Evolutionary conservation across 2,888 invertebrate genomes (phyloP), one percentile per base, ranked within the genome.

Genomic region (Leptopilina syphax): DNA sequence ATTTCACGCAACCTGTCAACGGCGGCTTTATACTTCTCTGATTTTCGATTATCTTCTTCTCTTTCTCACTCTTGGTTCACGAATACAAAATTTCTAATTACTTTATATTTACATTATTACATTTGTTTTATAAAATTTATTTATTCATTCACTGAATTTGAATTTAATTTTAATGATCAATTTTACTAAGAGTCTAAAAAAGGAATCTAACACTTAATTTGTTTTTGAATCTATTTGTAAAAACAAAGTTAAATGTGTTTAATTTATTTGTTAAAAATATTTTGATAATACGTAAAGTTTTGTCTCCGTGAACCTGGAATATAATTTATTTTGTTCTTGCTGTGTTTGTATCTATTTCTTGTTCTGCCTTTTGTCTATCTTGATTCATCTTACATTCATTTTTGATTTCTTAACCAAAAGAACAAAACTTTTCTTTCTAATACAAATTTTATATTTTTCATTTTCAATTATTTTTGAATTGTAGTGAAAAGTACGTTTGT

Each of bases 1-100:
- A 54, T 70, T 70, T 70, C 54, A 70, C 50, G 54, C 70, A 70
- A 50, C 70, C 70, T 70, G 70, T 34, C 34, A 27, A 54, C 13
- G 73, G 34, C 73, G 73, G 34, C 73, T 70, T 60, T 27, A 70
- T 70, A 27, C 50, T 73, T 57, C 54, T 70, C 12, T 54, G 63
- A n/a, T 57, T n/a, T 54, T 18, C 57, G n/a, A 57, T 9, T 73
- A 9, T 57, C 24, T 27, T 70, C 5, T 54, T 73, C 57, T 57
- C 34, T 57, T 41, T 60, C n/a, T 27, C 41, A 13, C n/a, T 60
- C 54, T 34, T 5, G 34, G 10, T 65, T 77, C 41, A 44, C n/a
- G 24, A 13, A 5, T 34, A 41, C 10, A 68, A 50, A 54, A 67
- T 54, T 3, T 67, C 10, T 24, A 44, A 44, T 6, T 41, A 34